Evolutionary conservation across 2,888 invertebrate species (phyloP).

Genomic region (Buathra laborator): DNA sequence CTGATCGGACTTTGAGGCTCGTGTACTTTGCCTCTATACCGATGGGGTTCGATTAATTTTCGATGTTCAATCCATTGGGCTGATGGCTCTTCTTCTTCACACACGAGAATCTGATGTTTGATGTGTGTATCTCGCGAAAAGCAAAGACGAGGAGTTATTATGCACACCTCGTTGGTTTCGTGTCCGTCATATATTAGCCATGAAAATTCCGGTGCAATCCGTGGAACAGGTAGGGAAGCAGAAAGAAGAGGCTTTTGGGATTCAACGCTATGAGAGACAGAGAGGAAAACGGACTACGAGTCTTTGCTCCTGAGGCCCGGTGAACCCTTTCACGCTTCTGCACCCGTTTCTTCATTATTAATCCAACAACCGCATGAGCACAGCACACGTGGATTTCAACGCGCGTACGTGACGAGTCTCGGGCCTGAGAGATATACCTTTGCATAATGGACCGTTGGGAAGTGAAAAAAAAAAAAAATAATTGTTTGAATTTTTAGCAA

Average conservation of each 20-base stretch:
- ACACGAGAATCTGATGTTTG: conserved; percentile 16
- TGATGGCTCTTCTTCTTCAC: neutral
- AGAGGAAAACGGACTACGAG: conserved; percentile 45
- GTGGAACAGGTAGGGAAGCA: conserved; percentile 59
- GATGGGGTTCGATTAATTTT: neutral
- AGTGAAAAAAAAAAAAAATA: conserved; percentile 2
- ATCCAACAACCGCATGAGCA: conserved; percentile 66
- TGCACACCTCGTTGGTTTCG: conserved; percentile 65
- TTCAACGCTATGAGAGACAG: conserved; percentile 61
- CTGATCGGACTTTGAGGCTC: neutral
- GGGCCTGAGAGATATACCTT: conserved; percentile 72
- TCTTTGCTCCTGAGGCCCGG: conserved; percentile 20
- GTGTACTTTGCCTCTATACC: neutral
- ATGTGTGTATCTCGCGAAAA: neutral
- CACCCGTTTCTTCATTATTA: conserved; percentile 59
- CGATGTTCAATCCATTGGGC: neutral
- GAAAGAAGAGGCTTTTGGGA: conserved; percentile 28
- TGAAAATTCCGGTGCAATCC: conserved; percentile 60
- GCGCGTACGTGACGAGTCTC: conserved; percentile 77
- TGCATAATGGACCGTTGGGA: conserved; percentile 46
- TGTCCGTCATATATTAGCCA: conserved; percentile 52
- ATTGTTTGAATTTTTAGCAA: neutral
- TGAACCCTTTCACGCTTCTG: conserved; percentile 23
- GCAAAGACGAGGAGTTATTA: conserved; percentile 48
- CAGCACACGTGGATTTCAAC: conserved; percentile 63